phyloP scores from a whole-genome alignment of 2,888 invertebrate species.

The Tholera decimalis region DNA sequence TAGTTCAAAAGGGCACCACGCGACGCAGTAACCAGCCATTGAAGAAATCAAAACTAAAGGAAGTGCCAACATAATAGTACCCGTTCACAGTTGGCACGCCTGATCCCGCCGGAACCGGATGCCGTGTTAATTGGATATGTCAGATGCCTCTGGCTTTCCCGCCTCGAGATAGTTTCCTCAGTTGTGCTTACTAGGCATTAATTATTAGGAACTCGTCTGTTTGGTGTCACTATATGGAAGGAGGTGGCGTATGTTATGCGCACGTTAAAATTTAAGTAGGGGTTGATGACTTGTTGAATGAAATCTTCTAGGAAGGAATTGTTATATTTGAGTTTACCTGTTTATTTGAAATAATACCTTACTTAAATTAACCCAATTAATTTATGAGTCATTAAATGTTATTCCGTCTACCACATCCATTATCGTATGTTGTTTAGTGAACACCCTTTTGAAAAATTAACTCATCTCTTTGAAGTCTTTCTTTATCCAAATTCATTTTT shows the following conservation, averaged over 20 bases:
- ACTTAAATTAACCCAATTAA: too few relatives aligned
- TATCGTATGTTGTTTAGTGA: not conserved
- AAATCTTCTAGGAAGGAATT: not conserved
- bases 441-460: not conserved
- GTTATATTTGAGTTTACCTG: too few relatives aligned
- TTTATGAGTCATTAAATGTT: not conserved
- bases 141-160: slow-evolving; percentile 89
- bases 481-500: not conserved
- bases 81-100: slow-evolving; percentile 72
- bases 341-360: not conserved
- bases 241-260: slow-evolving; percentile 29
- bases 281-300: slow-evolving; percentile 6
- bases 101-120: slow-evolving; percentile 82
- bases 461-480: not conserved
- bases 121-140: slow-evolving; percentile 90
- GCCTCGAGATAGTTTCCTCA: slow-evolving; percentile 85
- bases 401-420: too few relatives aligned
- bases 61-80: slow-evolving; percentile 71
- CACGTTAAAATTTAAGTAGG: slow-evolving; percentile 42
- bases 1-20: slow-evolving; percentile 19
- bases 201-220: slow-evolving; percentile 81
- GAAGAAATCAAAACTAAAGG: slow-evolving; percentile 72
- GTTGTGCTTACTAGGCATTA: slow-evolving; percentile 86
- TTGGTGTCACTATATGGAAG: slow-evolving; percentile 67
- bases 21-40: slow-evolving; percentile 44